A percentile compares a stretch with the other conserved stretches of the same genome.
These are phyloP conservation scores for Lineus longissimus DNA, from an alignment of 1,140 invertebrate genomes.

Conservation along the genomic window DNA sequence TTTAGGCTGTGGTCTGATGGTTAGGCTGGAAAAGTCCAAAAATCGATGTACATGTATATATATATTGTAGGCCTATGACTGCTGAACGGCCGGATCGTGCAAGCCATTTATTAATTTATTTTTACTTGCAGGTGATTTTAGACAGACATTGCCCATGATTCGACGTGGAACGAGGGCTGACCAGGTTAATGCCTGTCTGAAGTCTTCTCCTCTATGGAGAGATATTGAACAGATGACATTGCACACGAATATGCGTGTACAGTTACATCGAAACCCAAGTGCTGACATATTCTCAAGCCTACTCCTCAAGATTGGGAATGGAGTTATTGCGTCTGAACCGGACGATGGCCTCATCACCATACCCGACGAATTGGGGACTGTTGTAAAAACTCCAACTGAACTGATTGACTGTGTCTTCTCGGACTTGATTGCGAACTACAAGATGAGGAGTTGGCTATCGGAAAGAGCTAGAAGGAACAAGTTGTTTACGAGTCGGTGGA, in stretches of 20 bases:
- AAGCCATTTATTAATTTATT: no score
- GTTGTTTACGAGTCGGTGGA: no score
- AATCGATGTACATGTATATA: no score
- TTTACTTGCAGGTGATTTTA: conserved; percentile 17
- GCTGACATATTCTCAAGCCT: background rate
- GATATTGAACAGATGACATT: conserved; percentile 3
- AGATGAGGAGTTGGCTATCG: conserved; percentile 13
- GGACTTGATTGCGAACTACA: conserved; percentile 12
- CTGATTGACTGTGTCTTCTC: conserved; percentile 8
- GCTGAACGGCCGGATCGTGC: no score
- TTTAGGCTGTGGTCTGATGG: no score
- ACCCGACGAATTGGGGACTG: background rate
- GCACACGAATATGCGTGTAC: background rate
- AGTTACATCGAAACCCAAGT: background rate
- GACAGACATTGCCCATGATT: conserved; percentile 20
- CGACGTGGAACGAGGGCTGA: conserved; percentile 9
- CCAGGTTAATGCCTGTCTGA: conserved; percentile 12
- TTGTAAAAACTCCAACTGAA: conserved; percentile 8
- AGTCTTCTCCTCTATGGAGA: conserved; percentile 11
- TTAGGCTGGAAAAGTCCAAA: no score
- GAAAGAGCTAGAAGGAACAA: conserved; percentile 15
- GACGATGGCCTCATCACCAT: background rate
- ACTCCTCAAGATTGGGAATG: background rate
- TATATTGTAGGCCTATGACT: no score
- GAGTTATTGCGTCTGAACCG: background rate